Evolutionary conservation across 1,140 invertebrate genomes (phyloP), one percentile per base, ranked within the genome.

Genomic region (Samia ricini): DNA sequence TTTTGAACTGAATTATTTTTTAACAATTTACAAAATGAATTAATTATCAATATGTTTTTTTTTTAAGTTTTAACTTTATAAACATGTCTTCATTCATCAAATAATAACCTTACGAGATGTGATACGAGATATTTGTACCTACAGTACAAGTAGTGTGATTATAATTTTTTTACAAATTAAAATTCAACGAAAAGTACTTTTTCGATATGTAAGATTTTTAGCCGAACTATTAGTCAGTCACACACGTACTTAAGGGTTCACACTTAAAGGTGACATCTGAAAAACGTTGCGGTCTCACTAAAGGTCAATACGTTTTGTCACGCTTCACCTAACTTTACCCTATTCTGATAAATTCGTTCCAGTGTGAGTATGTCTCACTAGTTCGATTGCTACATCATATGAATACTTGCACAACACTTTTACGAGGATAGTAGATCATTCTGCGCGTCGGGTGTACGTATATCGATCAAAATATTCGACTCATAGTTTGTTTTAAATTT

Each of bases 251-350:
- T 21, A 23, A 52, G 20, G 20, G 20, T 52, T 22, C 20, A 12
- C 20, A 23, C 20, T 4, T 23, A 22, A 21, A 52, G 51, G 71
- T 68, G 74, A 72, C 69, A 52, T 63, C 60, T 75, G 76, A 82
- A 77, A 82, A 78, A 77, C 68, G 73, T 70, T 72, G 71, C 68
- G 76, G 75, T 49, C 50, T 42, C 22, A 24, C 22, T 50, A 33
- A 61, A 65, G 70, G 61, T 73, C 72, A 63, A 63, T 54, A 56
- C 68, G 69, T 76, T 77, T 81, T 79, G 75, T 81, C 67, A 72
- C 65, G 52, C 57, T 69, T 73, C 75, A 71, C 68, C 63, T 61
- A 56, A 15, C 21, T 51, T 51, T 5, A 51, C 50, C 19, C 50
- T 51, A 51, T 51, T 51, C 19, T 20, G 50, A 51, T 51, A 20